These are phyloP conservation scores for Parauchenoglanis punctatus DNA, from an alignment of 2,797 vertebrate species.

Conservation along the genomic window DNA sequence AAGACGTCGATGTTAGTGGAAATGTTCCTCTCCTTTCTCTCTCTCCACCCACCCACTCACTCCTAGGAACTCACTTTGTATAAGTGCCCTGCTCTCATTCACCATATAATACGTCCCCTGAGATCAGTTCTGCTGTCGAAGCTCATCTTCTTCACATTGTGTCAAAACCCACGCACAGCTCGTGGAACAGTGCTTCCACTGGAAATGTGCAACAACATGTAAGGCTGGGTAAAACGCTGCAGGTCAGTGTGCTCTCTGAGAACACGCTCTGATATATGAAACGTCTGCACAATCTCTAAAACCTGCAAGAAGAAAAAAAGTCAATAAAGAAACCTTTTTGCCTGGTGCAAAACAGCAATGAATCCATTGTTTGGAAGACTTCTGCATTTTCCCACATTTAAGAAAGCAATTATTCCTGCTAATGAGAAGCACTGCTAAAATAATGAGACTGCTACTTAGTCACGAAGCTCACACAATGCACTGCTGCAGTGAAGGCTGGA, in stretches of 20 bases:
- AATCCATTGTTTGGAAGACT: slow-evolving; percentile 28
- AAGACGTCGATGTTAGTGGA: background rate
- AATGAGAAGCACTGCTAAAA: slow-evolving; percentile 46
- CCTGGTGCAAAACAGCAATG: background rate
- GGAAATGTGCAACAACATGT: background rate
- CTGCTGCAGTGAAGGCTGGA: slow-evolving; percentile 23
- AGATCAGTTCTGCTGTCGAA: slow-evolving; percentile 16
- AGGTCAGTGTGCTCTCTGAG: background rate
- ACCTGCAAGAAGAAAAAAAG: background rate
- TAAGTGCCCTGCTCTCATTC: slow-evolving; percentile 25
- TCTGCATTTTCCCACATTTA: slow-evolving; percentile 20
- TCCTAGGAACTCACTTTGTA: slow-evolving; percentile 20
- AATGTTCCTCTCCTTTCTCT: background rate
- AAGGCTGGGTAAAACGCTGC: background rate
- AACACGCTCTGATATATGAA: background rate
- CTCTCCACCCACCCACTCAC: slow-evolving; percentile 16
- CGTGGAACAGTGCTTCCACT: background rate
- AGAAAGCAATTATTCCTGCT: slow-evolving; percentile 43
- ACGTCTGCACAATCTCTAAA: background rate
- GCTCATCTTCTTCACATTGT: slow-evolving; percentile 1
- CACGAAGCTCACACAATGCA: slow-evolving; percentile 19
- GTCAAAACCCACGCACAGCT: slow-evolving; percentile 7
- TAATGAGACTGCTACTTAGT: slow-evolving; percentile 46
- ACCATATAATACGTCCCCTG: slow-evolving; percentile 18
- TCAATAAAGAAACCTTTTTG: slow-evolving; percentile 20